Conservation (phyloP, 2,797 vertebrate species). For the Squalus acanthias region DNA sequence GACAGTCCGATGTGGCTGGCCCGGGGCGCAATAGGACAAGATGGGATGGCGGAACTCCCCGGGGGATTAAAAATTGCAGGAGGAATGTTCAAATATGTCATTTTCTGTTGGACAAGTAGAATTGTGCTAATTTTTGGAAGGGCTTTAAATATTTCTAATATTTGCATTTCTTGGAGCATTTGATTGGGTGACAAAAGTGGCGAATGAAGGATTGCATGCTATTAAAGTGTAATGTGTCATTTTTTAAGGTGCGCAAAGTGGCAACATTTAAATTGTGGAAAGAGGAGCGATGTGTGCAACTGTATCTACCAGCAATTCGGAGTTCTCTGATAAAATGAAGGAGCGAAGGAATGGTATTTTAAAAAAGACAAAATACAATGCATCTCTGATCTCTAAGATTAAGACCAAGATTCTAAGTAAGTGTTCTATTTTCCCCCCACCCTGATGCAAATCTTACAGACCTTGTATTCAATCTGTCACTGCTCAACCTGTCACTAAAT, state of each 20-base stretch:
- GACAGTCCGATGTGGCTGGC: not conserved
- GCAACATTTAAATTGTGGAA: not conserved
- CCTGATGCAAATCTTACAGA: not conserved
- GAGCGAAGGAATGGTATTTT: constrained; percentile 49
- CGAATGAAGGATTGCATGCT: not conserved
- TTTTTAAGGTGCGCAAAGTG: not conserved
- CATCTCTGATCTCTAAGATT: constrained; percentile 60
- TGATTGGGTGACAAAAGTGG: not conserved
- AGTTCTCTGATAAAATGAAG: constrained; percentile 45
- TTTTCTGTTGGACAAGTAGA: not conserved
- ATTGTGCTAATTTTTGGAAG: not conserved
- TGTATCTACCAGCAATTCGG: constrained; percentile 44
- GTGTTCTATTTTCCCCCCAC: constrained; percentile 41
- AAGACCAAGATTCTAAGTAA: constrained; percentile 64
- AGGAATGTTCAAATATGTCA: too few relatives aligned
- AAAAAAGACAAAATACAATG: constrained; percentile 53
- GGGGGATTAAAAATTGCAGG: too few relatives aligned
- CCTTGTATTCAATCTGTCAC: not conserved
- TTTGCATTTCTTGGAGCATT: not conserved
- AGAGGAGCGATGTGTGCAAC: not conserved
- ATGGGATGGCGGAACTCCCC: too few relatives aligned
- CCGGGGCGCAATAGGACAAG: too few relatives aligned
- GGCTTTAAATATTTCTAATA: not conserved
- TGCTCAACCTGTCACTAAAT: not conserved
- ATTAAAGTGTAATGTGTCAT: not conserved